These are phyloP conservation scores for Holacanthella duospinosa DNA, from an alignment of 2,888 invertebrate species.

Conservation along the genomic window DNA sequence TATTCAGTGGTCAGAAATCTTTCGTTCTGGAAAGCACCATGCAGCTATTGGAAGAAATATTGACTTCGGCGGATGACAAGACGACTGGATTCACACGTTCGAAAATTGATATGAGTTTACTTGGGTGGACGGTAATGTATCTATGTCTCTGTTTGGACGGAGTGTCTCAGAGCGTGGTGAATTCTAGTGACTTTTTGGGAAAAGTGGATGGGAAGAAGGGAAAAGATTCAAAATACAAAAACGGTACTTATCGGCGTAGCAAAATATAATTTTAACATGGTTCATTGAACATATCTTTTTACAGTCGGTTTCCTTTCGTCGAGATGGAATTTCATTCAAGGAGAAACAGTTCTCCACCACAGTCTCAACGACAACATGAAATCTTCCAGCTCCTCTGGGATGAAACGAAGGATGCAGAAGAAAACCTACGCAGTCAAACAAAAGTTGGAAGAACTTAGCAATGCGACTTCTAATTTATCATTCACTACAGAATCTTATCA, in stretches of 20 bases:
- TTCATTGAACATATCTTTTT: no score
- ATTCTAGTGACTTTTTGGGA: conserved; percentile 22
- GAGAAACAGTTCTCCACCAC: conserved; percentile 46
- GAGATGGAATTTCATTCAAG: conserved; percentile 85
- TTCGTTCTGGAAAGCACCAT: conserved; percentile 41
- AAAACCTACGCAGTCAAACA: conserved; percentile 36
- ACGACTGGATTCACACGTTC: conserved; percentile 42
- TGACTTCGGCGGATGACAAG: conserved; percentile 36
- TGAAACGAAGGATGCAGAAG: conserved; percentile 36
- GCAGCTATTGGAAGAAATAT: conserved; percentile 38
- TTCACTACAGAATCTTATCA: conserved; percentile 18
- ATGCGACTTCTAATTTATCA: conserved; percentile 23
- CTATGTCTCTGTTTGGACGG: conserved; percentile 59
- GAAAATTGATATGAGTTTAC: conserved; percentile 54
- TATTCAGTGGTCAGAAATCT: conserved; percentile 50
- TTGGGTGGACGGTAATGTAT: conserved; percentile 67
- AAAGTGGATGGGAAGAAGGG: neutral
- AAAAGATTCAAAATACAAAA: no score
- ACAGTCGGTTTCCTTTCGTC: conserved; percentile 40
- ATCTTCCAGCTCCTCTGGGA: conserved; percentile 18
- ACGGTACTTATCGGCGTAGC: conserved; percentile 1
- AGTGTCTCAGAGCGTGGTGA: conserved; percentile 10
- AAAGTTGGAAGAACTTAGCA: conserved; percentile 34
- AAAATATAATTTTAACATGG: neutral
- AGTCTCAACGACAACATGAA: conserved; percentile 21